Conservation (phyloP, 2,113 vertebrate genomes). For the human (Homo sapiens) region GRCh38 chr5:67952501-67953000, state of each 20-base stretch:
- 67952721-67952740: neutral
- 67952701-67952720: neutral
- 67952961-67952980: neutral
- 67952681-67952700: neutral
- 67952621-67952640: neutral
- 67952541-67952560: neutral
- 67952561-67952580: neutral
- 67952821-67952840: neutral
- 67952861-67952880: neutral
- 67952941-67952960: neutral
- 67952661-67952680: neutral
- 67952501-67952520: too few species aligned
- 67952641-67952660: neutral
- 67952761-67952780: neutral
- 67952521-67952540: neutral
- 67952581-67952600: neutral
- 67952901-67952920: neutral
- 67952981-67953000: neutral
- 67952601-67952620: neutral
- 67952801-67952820: neutral
- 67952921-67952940: neutral
- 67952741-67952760: neutral
- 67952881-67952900: neutral
- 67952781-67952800: neutral
- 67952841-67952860: neutral